A percentile compares a stretch with the other conserved stretches of the same genome.
Conservation (phyloP, 2,113 vertebrate species). For the Podarcis cretensis region DNA sequence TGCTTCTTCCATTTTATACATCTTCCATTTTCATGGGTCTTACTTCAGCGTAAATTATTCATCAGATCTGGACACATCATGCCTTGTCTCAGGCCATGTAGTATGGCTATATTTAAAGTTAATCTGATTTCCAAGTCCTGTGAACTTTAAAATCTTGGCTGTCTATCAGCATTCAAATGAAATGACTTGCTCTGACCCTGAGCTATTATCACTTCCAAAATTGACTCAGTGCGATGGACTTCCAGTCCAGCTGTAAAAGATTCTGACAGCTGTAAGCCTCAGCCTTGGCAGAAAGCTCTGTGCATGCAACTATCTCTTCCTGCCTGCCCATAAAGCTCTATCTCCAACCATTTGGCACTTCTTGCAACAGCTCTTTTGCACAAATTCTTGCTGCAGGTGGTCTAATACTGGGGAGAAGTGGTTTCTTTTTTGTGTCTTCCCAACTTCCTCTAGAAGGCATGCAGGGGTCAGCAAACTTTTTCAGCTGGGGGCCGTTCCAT, state of each 20-base stretch:
- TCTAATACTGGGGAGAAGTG: background rate
- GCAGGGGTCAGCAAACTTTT: no score
- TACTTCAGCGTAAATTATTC: background rate
- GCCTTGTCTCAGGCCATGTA: constrained; percentile 17
- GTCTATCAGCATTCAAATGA: constrained; percentile 50
- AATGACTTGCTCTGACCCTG: constrained; percentile 26
- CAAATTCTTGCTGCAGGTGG: background rate
- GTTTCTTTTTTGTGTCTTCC: background rate
- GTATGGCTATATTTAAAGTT: constrained; percentile 34
- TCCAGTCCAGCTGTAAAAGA: constrained; percentile 23
- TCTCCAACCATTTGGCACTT: background rate
- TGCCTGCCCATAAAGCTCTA: background rate
- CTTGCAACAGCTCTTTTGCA: background rate
- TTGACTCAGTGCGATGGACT: background rate
- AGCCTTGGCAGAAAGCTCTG: constrained; percentile 21
- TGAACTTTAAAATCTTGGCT: constrained; percentile 55
- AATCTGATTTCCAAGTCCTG: constrained; percentile 23
- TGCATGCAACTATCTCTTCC: background rate
- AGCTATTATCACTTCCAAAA: constrained; percentile 50
- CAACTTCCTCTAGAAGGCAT: no score
- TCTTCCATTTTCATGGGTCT: background rate
- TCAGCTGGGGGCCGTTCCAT: no score
- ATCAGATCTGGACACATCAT: background rate
- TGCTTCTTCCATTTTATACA: no score
- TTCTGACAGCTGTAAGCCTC: constrained; percentile 11